These are phyloP conservation scores for Smithornis capensis DNA, from an alignment of 2,113 vertebrate genomes.

Conservation along the genomic window DNA sequence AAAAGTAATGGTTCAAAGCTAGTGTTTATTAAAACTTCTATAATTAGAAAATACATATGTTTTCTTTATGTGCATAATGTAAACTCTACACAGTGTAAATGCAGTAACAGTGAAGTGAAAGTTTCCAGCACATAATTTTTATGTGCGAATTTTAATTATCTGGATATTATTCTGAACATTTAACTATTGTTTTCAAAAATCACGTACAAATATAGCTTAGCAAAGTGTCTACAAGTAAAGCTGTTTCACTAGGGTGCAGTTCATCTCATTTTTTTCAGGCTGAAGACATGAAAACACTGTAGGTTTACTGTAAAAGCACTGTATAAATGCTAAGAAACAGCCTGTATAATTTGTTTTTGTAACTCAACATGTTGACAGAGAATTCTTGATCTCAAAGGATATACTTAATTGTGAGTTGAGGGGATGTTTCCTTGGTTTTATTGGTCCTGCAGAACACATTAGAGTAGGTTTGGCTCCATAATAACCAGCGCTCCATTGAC, in stretches of 20 bases:
- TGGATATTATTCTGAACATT: not conserved
- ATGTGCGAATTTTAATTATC: not conserved
- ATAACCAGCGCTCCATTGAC: not conserved
- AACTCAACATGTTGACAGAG: not conserved
- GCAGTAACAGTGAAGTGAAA: not conserved
- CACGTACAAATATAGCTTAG: not conserved
- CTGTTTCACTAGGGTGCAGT: not conserved
- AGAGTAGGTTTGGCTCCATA: not conserved
- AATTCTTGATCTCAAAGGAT: not conserved
- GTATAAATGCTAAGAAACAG: not conserved
- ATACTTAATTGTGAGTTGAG: not conserved
- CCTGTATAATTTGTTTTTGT: not conserved
- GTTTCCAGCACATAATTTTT: not conserved
- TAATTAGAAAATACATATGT: slow-evolving; percentile 32
- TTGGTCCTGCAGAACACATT: not conserved
- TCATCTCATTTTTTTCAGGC: not conserved
- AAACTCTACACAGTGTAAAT: not conserved
- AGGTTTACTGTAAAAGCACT: not conserved
- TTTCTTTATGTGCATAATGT: not conserved
- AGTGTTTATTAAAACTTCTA: not conserved
- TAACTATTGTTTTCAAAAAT: not conserved
- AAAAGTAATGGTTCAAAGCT: not conserved
- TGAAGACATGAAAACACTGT: not conserved
- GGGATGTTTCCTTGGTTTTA: not conserved
- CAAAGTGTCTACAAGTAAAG: not conserved